Base-by-base conservation (phyloP, 2,797 vertebrate genomes). In the Poeciliopsis turneri region DNA sequence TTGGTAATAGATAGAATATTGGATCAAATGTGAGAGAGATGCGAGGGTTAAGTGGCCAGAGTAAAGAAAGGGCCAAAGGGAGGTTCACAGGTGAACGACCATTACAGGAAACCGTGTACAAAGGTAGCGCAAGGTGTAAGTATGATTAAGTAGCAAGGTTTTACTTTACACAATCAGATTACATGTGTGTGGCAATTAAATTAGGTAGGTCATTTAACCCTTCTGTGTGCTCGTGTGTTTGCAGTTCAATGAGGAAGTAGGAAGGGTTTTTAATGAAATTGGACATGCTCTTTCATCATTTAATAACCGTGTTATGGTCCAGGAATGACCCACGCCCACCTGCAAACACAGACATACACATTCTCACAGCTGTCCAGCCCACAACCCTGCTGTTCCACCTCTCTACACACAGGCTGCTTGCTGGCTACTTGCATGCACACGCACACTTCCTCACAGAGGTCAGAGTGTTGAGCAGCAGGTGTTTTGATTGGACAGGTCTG, bases 281-380 rank as follows among this genome's bases (percentile, higher is more conserved):
- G 61, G 90, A 94, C 92, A 89, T 88, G 90, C 85, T 92, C 88
- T 94, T 94, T 93, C 87, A 92, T 94, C 90, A 92, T 94, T 92
- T 93, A 93, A 94, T 95, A 92, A 92, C 86, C 81, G 82, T 86
- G 82, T 93, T 93, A 92, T 93, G 84, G 87, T 87, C 88, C 79
- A 86, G 78, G 64, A 92, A 92, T 92, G 89, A 91, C 92, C 90
- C 86, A 81, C 82, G 84, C 84, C 78, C 72, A 78, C 90, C 80
- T 85, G 68, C 82, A 79, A 69, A 49, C 74, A 45, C 33, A 43
- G 74, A n/a, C 74, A 70, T 70, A n/a, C 83, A 46, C 41, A 47
- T 75, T 49, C 82, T 49, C 46, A 75, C 66, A 68, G 77, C 75
- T 78, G 59, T 73, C 81, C 78, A 73, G 51, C 81, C 78, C 81